Evolutionary conservation across 2,888 invertebrate species (phyloP).

Genomic region (Orthosia gracilis): DNA sequence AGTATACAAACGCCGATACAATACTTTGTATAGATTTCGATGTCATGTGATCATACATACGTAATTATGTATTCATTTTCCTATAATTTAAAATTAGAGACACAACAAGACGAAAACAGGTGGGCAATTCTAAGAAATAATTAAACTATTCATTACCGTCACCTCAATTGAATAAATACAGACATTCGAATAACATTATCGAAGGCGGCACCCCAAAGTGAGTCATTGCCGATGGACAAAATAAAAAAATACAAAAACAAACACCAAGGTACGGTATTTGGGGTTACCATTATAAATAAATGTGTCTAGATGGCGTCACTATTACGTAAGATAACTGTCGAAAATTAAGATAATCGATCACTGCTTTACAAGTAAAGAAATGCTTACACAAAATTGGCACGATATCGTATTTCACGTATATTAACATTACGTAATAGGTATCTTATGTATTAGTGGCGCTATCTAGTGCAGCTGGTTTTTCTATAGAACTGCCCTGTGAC

Average conservation of each 20-base stretch:
- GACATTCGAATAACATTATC: conserved; percentile 24
- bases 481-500: conserved; percentile 53
- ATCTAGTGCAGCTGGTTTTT: conserved; percentile 17
- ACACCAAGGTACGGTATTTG: conserved; percentile 20
- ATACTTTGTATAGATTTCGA: conserved; percentile 62
- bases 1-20: conserved; percentile 60
- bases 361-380: conserved; percentile 45
- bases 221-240: conserved; percentile 32
- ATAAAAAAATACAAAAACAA: conserved; percentile 23
- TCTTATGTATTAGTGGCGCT: conserved; percentile 22
- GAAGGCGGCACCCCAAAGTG: conserved; percentile 11
- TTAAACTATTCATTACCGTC: conserved; percentile 51
- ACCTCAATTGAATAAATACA: conserved; percentile 48
- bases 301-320: conserved; percentile 28
- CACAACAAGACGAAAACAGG: conserved; percentile 52
- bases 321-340: conserved; percentile 6
- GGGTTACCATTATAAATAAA: conserved; percentile 27
- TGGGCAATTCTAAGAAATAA: conserved; percentile 59
- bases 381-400: conserved; percentile 54
- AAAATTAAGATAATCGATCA: conserved; percentile 42
- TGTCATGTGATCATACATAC: conserved; percentile 59
- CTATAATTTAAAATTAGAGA: conserved; percentile 38
- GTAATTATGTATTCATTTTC: conserved; percentile 42
- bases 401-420: conserved; percentile 44
- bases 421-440: conserved; percentile 30